These are phyloP conservation scores for Tauraco hartlaubi DNA, from an alignment of 2,797 vertebrate species.

Conservation along the genomic window DNA sequence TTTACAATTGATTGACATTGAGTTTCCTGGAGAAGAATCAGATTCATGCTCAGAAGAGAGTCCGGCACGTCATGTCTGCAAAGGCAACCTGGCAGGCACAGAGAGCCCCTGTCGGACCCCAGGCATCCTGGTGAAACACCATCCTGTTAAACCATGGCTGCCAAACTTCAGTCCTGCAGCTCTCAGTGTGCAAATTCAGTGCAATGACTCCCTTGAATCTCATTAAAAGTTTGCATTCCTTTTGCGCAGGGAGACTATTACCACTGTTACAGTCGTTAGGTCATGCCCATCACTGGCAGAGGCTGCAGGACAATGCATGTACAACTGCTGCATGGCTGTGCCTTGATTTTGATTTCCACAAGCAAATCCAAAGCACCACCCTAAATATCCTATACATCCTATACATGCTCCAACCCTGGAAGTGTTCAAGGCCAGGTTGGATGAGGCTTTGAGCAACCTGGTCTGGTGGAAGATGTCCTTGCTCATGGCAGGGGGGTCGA, in stretches of 20 bases:
- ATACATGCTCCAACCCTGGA: no score
- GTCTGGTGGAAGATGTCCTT: no score
- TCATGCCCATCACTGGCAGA: rapidly evolving
- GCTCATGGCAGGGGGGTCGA: no score
- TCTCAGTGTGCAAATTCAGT: not conserved
- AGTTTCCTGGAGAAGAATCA: not conserved
- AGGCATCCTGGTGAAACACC: not conserved
- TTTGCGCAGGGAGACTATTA: not conserved
- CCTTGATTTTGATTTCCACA: not conserved
- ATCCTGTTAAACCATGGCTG: not conserved
- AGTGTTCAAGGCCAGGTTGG: no score
- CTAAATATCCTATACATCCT: not conserved
- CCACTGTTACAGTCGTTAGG: rapidly evolving
- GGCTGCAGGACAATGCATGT: not conserved
- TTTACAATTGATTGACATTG: not conserved
- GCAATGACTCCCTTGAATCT: not conserved
- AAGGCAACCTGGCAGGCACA: not conserved
- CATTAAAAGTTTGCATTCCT: not conserved
- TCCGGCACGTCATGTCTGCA: not conserved
- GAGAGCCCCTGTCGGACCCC: not conserved
- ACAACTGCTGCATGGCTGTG: not conserved
- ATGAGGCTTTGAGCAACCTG: no score
- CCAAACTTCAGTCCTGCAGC: not conserved
- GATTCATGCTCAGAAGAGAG: not conserved
- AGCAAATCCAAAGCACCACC: not conserved